These are phyloP conservation scores for Oreortyx pictus DNA, from an alignment of 2,797 vertebrate species.

Conservation along the genomic window DNA sequence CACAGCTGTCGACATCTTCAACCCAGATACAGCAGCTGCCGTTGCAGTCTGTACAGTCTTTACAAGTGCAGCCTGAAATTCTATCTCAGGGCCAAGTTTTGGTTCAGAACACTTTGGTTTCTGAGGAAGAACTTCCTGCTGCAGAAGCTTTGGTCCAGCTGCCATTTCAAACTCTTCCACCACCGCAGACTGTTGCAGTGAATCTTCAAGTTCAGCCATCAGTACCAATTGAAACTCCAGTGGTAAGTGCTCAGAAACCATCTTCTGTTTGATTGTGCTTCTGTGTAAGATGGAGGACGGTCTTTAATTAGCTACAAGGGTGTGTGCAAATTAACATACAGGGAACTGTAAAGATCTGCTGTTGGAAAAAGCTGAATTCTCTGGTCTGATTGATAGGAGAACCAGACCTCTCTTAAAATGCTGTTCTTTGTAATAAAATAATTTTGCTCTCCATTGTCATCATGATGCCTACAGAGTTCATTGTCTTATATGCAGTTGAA, in stretches of 20 bases:
- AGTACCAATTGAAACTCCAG: constrained; percentile 79
- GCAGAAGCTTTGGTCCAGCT: constrained; percentile 89
- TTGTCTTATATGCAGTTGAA: neutral
- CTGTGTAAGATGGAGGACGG: neutral
- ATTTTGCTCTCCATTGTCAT: neutral
- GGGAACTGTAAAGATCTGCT: neutral
- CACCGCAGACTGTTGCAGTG: constrained; percentile 92
- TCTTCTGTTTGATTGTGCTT: neutral
- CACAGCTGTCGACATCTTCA: constrained; percentile 81
- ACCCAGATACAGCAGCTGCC: constrained; percentile 82
- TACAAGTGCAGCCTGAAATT: constrained; percentile 88
- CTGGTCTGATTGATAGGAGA: neutral
- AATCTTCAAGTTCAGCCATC: constrained; percentile 90
- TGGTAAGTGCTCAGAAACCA: constrained; percentile 80
- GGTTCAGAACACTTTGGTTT: constrained; percentile 86
- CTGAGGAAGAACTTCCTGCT: constrained; percentile 88
- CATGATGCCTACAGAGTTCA: neutral
- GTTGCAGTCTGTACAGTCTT: constrained; percentile 84
- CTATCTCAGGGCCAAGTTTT: constrained; percentile 87
- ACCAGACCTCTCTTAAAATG: neutral
- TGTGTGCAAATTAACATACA: neutral
- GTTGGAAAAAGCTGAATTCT: neutral
- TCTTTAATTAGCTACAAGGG: neutral
- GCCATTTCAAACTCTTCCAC: constrained; percentile 89
- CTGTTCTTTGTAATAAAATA: neutral